These are phyloP conservation scores for Zaprionus bogoriensis DNA, from an alignment of 2,888 invertebrate genomes.

Conservation along the genomic window DNA sequence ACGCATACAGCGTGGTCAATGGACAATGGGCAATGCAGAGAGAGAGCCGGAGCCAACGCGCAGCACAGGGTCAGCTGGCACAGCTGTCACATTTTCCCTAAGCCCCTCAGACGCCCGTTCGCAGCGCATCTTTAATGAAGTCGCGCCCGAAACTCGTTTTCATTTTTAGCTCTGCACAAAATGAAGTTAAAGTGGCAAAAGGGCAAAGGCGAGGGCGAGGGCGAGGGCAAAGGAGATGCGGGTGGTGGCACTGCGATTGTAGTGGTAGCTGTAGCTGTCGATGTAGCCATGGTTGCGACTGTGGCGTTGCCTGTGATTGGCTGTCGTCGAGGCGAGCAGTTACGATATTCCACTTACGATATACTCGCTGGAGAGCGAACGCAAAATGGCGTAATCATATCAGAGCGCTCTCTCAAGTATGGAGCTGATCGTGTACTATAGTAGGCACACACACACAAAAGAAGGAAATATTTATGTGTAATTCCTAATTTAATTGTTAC, in stretches of 20 bases:
- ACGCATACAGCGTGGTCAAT: conserved; percentile 21
- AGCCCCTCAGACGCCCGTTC: conserved; percentile 35
- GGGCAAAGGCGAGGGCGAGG: neutral
- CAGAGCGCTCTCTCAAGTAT: no score
- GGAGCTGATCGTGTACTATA: no score
- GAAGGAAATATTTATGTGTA: no score
- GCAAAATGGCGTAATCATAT: conserved; percentile 73
- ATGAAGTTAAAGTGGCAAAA: conserved; percentile 50
- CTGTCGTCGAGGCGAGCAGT: neutral
- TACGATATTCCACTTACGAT: conserved; percentile 43
- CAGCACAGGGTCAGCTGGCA: conserved; percentile 66
- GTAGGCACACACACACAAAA: no score
- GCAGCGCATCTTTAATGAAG: conserved; percentile 55
- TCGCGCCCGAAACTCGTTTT: conserved; percentile 58
- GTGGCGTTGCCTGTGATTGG: conserved; percentile 36
- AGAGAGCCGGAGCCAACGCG: neutral
- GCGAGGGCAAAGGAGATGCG: neutral
- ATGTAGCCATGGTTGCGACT: neutral
- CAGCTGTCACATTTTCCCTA: conserved; percentile 73
- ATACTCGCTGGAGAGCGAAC: conserved; percentile 3
- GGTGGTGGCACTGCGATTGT: conserved; percentile 18
- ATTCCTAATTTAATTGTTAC: no score
- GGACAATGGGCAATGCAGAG: conserved; percentile 11
- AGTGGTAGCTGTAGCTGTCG: neutral
- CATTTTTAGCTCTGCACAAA: conserved; percentile 45